Base-by-base conservation (phyloP, 2,113 vertebrate species). In the Psophia crepitans region DNA sequence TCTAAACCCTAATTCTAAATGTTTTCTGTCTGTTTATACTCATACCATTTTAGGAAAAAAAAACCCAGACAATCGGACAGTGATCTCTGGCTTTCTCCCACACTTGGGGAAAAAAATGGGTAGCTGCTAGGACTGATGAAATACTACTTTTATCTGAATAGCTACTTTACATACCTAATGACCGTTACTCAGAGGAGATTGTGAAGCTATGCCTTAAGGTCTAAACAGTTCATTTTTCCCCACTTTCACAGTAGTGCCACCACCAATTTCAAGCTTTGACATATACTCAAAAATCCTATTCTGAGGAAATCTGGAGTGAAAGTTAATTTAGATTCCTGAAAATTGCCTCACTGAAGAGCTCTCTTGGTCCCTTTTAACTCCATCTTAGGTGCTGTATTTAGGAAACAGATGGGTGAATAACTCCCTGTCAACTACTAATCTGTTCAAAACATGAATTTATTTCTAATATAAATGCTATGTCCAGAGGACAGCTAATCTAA, bases 11-110 rank as follows among this genome's bases (percentile, higher is more conserved):
- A 46, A 46, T 5, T 27, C 13, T 22, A 30, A 32, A 33, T 19
- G 12, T 16, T 77, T 89, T 54, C 30, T 5, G 3, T 63, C 7
- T 81, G 6, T 73, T 84, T 26, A 30, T 58, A 57, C 4, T 54
- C 0, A 0, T 17, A 65, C 1, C 8, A 14, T n/a, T 61, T 35
- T 48, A 58, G 22, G 1, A 4, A 13, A 10, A 24, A n/a, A 70
- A 21, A 4, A 3, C 3, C 3, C 27, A 30, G 61, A 23, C 6
- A 69, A 63, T 57, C 21, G 43, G 16, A 39, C 41, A 66, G 8
- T 61, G 32, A 86, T 26, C 21, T 74, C 64, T 60, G 56, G 14
- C 20, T 41, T 14, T 54, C 39, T 28, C 53, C 37, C 1, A 65
- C 12, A 22, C 6, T 14, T 11, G 2, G 15, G 20, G 13, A 26